A percentile compares a stretch with the other conserved stretches of the same genome.
phyloP scores from a whole-genome alignment of 2,797 vertebrate genomes.

The Notolabrus celidotus region DNA sequence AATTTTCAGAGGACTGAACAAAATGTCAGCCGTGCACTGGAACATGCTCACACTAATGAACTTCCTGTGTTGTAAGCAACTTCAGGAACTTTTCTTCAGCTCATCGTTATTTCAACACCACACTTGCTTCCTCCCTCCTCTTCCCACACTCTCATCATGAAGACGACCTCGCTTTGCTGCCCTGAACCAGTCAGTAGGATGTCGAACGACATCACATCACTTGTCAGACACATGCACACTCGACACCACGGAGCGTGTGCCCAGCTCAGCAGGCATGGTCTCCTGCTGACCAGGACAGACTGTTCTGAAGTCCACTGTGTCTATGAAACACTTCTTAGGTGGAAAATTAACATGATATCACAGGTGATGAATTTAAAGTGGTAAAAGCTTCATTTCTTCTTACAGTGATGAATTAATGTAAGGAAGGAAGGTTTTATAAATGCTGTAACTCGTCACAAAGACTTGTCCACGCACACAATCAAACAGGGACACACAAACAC shows the following conservation, averaged over 20 bases:
- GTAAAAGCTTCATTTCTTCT: background rate
- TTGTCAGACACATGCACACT: conserved; percentile 16
- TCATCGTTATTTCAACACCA: background rate
- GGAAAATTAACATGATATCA: background rate
- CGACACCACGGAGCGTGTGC: conserved; percentile 10
- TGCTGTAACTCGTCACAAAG: background rate
- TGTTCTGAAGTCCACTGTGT: background rate
- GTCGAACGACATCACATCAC: conserved; percentile 50
- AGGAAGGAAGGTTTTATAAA: background rate
- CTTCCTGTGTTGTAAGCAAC: background rate
- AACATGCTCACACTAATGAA: background rate
- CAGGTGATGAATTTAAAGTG: background rate
- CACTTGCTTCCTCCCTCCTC: background rate
- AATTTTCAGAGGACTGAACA: conserved; percentile 1
- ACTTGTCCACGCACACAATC: background rate
- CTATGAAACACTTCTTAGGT: conserved; percentile 2
- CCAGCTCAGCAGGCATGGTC: conserved; percentile 26
- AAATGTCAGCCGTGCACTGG: background rate
- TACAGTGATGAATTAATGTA: background rate
- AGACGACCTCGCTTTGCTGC: conserved; percentile 27
- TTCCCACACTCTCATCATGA: conserved; percentile 20
- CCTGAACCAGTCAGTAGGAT: conserved; percentile 40
- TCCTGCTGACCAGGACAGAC: conserved; percentile 34
- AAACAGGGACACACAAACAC: background rate
- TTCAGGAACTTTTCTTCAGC: background rate